These are phyloP conservation scores for Melanerpes formicivorus DNA, from an alignment of 2,113 vertebrate species.

Conservation along the genomic window DNA sequence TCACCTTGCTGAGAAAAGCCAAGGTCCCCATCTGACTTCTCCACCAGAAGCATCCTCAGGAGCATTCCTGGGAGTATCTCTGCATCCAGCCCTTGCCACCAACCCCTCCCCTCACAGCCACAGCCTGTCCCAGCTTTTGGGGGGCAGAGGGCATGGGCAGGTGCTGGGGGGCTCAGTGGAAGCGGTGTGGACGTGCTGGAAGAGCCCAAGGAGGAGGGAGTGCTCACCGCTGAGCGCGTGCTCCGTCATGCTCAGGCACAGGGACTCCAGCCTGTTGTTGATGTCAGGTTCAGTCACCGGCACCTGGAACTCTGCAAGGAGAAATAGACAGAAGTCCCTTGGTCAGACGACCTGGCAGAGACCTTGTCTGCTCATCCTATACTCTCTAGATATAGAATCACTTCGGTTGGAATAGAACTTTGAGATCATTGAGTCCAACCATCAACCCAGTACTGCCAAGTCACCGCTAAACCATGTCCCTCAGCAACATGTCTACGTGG, in stretches of 20 bases:
- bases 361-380: no score
- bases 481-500: no score
- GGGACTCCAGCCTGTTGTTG: slow-evolving; percentile 98
- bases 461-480: no score
- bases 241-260: slow-evolving; percentile 99
- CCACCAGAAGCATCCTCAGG: not conserved
- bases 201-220: not conserved
- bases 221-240: slow-evolving; percentile 94
- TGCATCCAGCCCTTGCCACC: rapidly evolving
- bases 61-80: not conserved
- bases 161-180: slow-evolving; percentile 6
- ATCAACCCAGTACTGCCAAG: no score
- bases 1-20: not conserved
- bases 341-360: not conserved
- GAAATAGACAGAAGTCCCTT: not conserved
- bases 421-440: no score
- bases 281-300: slow-evolving; percentile 97
- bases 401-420: no score
- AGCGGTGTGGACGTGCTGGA: slow-evolving; percentile 26
- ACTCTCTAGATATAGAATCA: no score
- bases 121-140: slow-evolving; percentile 60
- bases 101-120: slow-evolving; percentile 2
- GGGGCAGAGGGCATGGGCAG: slow-evolving; percentile 3
- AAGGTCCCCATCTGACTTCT: rapidly evolving
- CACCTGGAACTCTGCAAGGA: slow-evolving; percentile 89